A percentile compares a stretch with the other conserved stretches of the same genome.
These are phyloP conservation scores for Chirona hameri DNA, from an alignment of 2,888 invertebrate genomes.

Conservation along the genomic window DNA sequence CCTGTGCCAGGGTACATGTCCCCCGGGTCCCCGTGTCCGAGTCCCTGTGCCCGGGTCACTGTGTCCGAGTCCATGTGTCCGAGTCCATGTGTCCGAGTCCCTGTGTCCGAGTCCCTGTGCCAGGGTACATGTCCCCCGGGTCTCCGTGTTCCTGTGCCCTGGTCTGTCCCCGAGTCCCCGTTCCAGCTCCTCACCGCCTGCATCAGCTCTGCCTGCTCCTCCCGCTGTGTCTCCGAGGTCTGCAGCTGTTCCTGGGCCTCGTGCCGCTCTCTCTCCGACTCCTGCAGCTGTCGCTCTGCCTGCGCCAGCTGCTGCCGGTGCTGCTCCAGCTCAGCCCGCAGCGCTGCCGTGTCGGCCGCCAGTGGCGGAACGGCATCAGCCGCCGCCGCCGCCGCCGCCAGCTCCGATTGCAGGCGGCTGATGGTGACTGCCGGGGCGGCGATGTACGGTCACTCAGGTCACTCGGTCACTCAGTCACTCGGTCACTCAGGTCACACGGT, in stretches of 20 bases:
- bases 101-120: no score
- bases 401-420: not conserved
- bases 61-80: no score
- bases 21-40: no score
- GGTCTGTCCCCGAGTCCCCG: no score
- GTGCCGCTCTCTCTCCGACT: not conserved
- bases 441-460: no score
- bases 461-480: no score
- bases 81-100: no score
- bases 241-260: not conserved
- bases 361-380: not conserved
- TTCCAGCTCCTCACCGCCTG: conserved; percentile 4
- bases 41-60: no score
- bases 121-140: no score
- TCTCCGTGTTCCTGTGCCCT: no score
- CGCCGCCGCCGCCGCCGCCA: not conserved
- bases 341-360: not conserved
- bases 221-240: not conserved
- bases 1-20: no score
- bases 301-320: not conserved
- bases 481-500: no score
- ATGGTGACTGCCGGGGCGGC: not conserved
- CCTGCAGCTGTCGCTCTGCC: not conserved
- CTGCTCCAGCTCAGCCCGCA: not conserved
- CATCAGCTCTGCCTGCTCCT: not conserved